Base-by-base conservation (phyloP, 1,140 invertebrate species). In the Druon quercuslanigerum region DNA sequence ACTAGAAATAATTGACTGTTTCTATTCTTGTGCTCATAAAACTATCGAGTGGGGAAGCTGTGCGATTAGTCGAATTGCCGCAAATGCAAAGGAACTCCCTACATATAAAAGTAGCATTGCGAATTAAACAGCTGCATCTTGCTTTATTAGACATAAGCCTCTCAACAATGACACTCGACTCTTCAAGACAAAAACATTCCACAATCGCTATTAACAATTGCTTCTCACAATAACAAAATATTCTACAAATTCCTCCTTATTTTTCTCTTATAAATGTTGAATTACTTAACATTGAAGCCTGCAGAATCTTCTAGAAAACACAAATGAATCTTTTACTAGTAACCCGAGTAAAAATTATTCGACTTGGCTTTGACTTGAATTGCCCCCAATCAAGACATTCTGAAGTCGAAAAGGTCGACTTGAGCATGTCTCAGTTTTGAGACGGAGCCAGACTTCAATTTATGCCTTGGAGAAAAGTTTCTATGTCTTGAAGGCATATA, bases 51-150 rank as follows among this genome's bases (percentile, higher is more conserved):
- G 56, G 8, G 25, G 79, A 71, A 25, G 75, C 79, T 77, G 79
- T 78, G 50, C 73, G 54, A 79, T 56, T 73, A 74, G 75, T 66
- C 75, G 79, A 83, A 81, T 81, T 78, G 78, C 46, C 54, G 51
- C 71, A 72, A 77, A 79, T 33, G 73, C 70, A 73, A 19, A 77
- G 50, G 46, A 71, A 72, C 56, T 56, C 5, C 7, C 17, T 54
- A 6, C 52, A 54, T 78, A 57, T 72, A 76, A 54, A 73, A 74
- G 75, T 72, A 75, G 66, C 77, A 75, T 33, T 16, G 79, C 76
- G 76, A 85, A 85, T 84, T 79, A 84, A 80, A 72, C 81, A 84
- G 79, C 83, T 83, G 83, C 83, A 78, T 76, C 79, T 84, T 17
- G 56, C 25, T 57, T 57, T 57, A 57, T 57, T 57, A 57, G 17